A percentile compares a stretch with the other conserved stretches of the same genome.
These are phyloP conservation scores for Clinocottus analis DNA, from an alignment of 2,113 vertebrate genomes.

Conservation along the genomic window DNA sequence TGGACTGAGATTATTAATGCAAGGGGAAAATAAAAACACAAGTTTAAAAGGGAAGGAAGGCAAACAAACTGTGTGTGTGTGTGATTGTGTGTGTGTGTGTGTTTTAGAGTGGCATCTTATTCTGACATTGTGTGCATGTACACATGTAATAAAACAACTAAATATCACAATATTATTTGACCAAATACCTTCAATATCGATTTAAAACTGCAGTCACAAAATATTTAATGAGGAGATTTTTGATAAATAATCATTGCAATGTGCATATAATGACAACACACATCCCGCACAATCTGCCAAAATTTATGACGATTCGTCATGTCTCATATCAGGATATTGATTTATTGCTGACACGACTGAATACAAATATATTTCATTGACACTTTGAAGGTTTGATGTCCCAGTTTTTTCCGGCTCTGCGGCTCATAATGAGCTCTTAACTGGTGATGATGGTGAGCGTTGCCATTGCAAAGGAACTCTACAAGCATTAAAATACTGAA, in stretches of 20 bases:
- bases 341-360: too few relatives aligned
- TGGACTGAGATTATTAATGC: constrained; percentile 17
- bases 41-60: not conserved
- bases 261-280: not conserved
- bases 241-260: not conserved
- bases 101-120: not conserved
- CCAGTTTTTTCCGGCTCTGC: not conserved
- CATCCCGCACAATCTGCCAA: too few relatives aligned
- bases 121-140: not conserved
- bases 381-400: not conserved
- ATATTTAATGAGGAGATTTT: not conserved
- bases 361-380: too few relatives aligned
- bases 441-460: not conserved
- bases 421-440: not conserved
- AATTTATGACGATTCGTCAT: too few relatives aligned
- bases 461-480: not conserved
- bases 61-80: not conserved
- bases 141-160: not conserved
- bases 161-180: not conserved
- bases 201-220: not conserved
- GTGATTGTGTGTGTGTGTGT: not conserved
- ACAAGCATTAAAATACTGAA: constrained; percentile 24
- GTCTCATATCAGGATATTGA: too few relatives aligned
- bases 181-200: not conserved
- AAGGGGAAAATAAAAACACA: not conserved